Percentiles rank a stretch among this genome's conserved stretches.
Conservation (phyloP, 2,888 invertebrate species). For the Phyto melanocephala region DNA sequence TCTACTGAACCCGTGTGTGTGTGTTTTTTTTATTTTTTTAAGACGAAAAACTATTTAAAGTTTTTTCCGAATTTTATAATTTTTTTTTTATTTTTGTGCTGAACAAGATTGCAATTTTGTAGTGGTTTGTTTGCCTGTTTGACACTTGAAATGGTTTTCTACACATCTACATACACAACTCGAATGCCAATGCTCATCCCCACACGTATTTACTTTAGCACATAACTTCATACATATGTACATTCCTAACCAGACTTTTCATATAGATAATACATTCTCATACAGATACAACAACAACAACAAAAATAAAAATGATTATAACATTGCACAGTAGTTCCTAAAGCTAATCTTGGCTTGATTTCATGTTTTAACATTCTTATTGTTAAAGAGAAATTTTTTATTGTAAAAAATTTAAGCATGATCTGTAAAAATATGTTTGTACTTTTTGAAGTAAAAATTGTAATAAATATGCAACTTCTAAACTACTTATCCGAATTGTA, state of each 20-base stretch:
- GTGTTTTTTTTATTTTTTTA: not conserved
- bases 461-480: too few species aligned
- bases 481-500: too few species aligned
- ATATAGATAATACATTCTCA: not conserved
- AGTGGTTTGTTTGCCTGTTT: conserved; percentile 50
- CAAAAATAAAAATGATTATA: too few species aligned
- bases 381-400: too few species aligned
- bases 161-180: not conserved
- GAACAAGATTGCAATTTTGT: conserved; percentile 28
- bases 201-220: not conserved
- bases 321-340: too few species aligned
- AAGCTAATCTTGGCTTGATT: too few species aligned
- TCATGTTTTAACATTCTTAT: too few species aligned
- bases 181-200: not conserved
- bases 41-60: conserved; percentile 20
- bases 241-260: conserved; percentile 21
- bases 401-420: too few species aligned
- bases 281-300: not conserved
- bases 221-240: not conserved
- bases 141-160: conserved; percentile 27
- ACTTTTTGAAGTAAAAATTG: too few species aligned
- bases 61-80: conserved; percentile 27
- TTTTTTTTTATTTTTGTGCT: not conserved
- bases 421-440: too few species aligned
- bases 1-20: not conserved